Conservation (phyloP, 1,140 invertebrate species). For the Elymnias hypermnestra region DNA sequence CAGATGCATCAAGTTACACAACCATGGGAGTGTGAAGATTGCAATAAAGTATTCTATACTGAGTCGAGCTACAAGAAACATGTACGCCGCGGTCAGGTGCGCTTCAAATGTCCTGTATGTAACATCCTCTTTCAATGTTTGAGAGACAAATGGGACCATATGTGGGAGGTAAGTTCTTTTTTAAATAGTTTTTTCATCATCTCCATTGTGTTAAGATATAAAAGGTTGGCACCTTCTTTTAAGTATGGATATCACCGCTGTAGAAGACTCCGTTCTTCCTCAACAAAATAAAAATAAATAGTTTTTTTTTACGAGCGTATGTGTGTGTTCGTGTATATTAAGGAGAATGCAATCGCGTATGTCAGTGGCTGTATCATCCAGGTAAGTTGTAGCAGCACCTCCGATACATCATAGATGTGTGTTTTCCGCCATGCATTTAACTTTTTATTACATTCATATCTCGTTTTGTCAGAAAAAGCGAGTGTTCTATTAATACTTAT, state of each 20-base stretch:
- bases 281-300: neutral
- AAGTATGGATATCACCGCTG: too few relatives aligned
- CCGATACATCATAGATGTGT: too few relatives aligned
- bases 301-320: neutral
- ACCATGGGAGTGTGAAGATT: conserved; percentile 30
- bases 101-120: conserved; percentile 21
- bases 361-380: too few relatives aligned
- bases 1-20: conserved; percentile 30
- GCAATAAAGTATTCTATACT: conserved; percentile 34
- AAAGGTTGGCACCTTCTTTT: too few relatives aligned
- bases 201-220: neutral
- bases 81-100: conserved; percentile 2
- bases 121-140: neutral
- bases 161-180: conserved; percentile 26
- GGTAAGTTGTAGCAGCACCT: too few relatives aligned
- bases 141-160: conserved; percentile 35
- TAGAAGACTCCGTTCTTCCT: too few relatives aligned
- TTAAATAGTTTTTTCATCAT: neutral
- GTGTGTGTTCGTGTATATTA: too few relatives aligned
- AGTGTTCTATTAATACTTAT: too few relatives aligned
- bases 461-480: too few relatives aligned
- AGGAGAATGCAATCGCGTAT: too few relatives aligned
- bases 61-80: conserved; percentile 35
- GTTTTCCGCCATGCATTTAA: too few relatives aligned
- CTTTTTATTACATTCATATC: too few relatives aligned